Evolutionary conservation across 2,113 vertebrate species (phyloP).

Genomic region (Rhagologus leucostigma): DNA sequence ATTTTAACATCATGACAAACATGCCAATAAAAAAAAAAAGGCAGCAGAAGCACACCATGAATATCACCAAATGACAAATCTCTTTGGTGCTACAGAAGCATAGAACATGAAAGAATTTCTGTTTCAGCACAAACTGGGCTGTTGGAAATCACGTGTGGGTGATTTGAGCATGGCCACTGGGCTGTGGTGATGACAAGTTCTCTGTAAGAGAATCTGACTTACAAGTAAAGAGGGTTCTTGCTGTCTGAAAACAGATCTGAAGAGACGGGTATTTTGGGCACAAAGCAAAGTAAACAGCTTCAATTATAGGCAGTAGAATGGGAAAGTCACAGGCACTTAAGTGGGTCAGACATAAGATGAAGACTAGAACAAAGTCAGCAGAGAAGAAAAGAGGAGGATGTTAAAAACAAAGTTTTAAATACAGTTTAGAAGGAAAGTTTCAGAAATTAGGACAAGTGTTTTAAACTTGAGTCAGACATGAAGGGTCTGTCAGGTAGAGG

Average conservation of each 20-base stretch:
- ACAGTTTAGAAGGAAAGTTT: background rate
- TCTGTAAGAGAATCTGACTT: background rate
- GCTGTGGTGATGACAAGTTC: background rate
- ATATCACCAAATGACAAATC: background rate
- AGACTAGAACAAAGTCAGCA: conserved; percentile 34
- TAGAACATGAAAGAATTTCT: background rate
- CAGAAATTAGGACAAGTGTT: background rate
- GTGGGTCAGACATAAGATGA: conserved; percentile 16
- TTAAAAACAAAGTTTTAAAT: conserved; percentile 10
- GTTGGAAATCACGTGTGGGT: accelerated
- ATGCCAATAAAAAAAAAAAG: background rate
- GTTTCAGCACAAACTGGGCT: background rate
- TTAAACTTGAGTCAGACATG: background rate
- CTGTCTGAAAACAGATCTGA: conserved; percentile 33
- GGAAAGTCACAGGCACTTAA: conserved; percentile 41
- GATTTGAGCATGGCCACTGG: background rate
- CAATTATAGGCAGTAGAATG: conserved; percentile 5
- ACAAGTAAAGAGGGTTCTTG: background rate
- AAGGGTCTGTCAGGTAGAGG: background rate
- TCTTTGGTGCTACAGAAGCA: background rate
- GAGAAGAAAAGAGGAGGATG: background rate
- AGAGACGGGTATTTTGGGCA: conserved; percentile 16
- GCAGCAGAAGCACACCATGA: background rate
- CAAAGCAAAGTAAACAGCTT: conserved; percentile 38
- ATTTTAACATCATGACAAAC: background rate